phyloP scores from a whole-genome alignment of 1,140 invertebrate genomes.

The Brachionus rubens region DNA sequence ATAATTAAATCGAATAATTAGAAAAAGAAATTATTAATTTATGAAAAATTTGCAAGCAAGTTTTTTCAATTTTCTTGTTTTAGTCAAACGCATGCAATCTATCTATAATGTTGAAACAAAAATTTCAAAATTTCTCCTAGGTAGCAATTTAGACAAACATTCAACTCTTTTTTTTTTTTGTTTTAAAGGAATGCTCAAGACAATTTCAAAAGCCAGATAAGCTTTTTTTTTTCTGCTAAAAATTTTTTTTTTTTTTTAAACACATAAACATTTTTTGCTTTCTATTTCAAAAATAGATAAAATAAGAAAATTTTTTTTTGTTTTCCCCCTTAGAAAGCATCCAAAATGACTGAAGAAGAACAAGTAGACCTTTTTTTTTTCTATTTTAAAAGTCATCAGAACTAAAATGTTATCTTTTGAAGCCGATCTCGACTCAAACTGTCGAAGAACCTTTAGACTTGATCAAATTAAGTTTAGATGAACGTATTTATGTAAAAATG shows the following conservation, averaged over 20 bases:
- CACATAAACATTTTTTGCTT: too few species aligned
- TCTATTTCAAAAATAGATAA: not conserved
- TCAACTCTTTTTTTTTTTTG: too few species aligned
- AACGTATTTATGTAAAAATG: slow-evolving; percentile 98
- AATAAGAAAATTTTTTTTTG: not conserved
- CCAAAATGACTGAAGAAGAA: slow-evolving; percentile 44
- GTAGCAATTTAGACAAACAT: not conserved
- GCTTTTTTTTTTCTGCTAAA: too few species aligned
- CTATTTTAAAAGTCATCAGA: not conserved
- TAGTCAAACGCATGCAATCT: not conserved
- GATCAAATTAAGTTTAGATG: slow-evolving; percentile 88
- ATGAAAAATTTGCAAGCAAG: not conserved
- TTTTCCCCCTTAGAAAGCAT: not conserved
- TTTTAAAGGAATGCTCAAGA: not conserved
- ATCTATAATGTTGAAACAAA: not conserved
- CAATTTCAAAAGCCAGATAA: not conserved
- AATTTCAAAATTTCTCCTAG: not conserved
- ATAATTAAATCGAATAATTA: too few species aligned
- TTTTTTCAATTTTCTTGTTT: not conserved
- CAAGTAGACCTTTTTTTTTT: slow-evolving; percentile 4
- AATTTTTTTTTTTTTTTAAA: too few species aligned
- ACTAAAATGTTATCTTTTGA: not conserved
- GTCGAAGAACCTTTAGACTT: slow-evolving; percentile 87
- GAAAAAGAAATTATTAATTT: too few species aligned
- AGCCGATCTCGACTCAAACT: slow-evolving; percentile 23